These are phyloP conservation scores for Struthio camelus DNA, from an alignment of 2,113 vertebrate species.

Conservation along the genomic window DNA sequence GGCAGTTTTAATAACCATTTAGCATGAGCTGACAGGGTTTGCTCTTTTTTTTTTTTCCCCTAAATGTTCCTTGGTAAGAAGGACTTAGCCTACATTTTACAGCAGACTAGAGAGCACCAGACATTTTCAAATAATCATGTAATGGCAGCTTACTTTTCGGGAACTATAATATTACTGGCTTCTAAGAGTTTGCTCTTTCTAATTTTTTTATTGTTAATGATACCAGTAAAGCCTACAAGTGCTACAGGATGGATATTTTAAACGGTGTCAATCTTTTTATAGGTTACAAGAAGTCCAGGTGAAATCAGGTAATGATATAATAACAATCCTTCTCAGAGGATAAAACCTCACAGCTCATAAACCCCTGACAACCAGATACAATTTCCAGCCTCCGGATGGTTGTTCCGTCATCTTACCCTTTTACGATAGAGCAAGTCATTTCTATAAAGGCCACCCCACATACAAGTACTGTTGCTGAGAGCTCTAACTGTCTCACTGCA, in stretches of 20 bases:
- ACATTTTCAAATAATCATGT: constrained; percentile 31
- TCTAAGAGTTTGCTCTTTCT: not conserved
- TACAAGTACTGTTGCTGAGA: not conserved
- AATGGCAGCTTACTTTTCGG: constrained; percentile 5
- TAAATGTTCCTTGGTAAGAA: not conserved
- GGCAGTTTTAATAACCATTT: not conserved
- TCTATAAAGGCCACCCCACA: not conserved
- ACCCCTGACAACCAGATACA: not conserved
- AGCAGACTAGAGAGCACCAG: not conserved
- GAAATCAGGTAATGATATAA: not conserved
- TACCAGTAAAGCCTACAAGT: not conserved
- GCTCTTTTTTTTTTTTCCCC: not conserved
- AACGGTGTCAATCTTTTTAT: not conserved
- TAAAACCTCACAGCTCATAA: not conserved
- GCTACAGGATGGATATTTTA: not conserved
- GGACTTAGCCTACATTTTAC: not conserved
- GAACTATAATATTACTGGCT: not conserved
- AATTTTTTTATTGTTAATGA: constrained; percentile 4
- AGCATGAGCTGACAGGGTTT: not conserved
- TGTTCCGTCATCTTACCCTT: not conserved
- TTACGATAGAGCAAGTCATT: not conserved
- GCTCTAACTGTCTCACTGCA: not conserved
- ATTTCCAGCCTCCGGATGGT: not conserved
- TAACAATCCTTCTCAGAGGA: not conserved
- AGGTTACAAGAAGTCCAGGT: not conserved